phyloP scores from a whole-genome alignment of 2,888 invertebrate genomes.

The Dynastes grantii region DNA sequence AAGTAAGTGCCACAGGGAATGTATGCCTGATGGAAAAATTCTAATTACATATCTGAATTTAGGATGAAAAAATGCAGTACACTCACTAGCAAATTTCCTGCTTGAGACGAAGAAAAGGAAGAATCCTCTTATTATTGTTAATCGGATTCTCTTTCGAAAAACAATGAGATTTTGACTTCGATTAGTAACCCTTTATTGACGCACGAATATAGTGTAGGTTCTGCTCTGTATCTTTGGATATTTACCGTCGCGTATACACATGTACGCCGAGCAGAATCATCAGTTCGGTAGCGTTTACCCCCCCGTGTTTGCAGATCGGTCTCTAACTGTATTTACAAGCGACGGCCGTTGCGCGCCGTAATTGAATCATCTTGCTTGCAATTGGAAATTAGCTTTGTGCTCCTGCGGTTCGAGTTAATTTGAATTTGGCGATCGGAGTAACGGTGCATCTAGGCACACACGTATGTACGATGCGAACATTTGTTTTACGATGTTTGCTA shows the following conservation, averaged over 20 bases:
- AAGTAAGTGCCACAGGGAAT: no score
- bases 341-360: conserved; percentile 59
- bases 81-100: no score
- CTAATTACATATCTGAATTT: no score
- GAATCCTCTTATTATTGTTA: no score
- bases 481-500: conserved; percentile 56
- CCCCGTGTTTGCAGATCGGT: conserved; percentile 61
- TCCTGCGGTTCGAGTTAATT: conserved; percentile 59
- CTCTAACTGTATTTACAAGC: conserved; percentile 62
- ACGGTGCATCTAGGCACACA: conserved; percentile 24
- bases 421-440: conserved; percentile 49
- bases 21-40: no score
- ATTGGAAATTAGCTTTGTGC: conserved; percentile 63
- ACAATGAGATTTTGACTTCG: no score
- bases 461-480: conserved; percentile 48
- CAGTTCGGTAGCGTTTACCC: conserved; percentile 54
- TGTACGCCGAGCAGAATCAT: conserved; percentile 39
- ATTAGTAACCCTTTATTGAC: not conserved
- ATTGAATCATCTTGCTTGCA: conserved; percentile 65
- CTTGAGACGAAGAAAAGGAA: no score
- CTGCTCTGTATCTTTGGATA: not conserved
- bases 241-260: not conserved
- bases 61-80: no score
- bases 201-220: not conserved
- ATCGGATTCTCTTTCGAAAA: no score